Conservation (phyloP, 2,888 invertebrate genomes). For the Yponomeuta cagnagella region DNA sequence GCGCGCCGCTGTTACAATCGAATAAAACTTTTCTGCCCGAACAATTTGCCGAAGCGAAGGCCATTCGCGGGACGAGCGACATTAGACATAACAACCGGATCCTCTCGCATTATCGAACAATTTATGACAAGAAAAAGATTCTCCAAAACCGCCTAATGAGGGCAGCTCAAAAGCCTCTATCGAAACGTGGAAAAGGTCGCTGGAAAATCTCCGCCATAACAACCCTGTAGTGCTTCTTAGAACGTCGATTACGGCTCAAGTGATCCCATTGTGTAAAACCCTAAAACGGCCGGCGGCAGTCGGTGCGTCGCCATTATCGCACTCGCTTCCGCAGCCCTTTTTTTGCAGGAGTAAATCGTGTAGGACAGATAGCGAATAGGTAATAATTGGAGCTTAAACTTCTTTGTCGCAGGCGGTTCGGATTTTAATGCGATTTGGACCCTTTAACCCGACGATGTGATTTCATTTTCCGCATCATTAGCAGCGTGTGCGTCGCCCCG, state of each 20-base stretch:
- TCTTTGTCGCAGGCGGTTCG: constrained; percentile 49
- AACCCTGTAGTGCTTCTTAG: constrained; percentile 49
- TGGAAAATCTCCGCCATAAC: constrained; percentile 35
- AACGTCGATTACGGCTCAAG: constrained; percentile 56
- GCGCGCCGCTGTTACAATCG: background rate
- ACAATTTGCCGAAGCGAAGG: background rate
- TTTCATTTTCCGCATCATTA: constrained; percentile 52
- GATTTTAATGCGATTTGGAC: constrained; percentile 49
- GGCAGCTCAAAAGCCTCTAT: constrained; percentile 41
- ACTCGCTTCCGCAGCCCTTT: constrained; percentile 36
- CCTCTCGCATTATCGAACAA: constrained; percentile 1
- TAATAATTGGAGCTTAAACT: constrained; percentile 64
- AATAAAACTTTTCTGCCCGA: background rate
- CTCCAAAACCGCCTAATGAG: constrained; percentile 33
- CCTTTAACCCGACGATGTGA: constrained; percentile 34
- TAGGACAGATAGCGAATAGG: constrained; percentile 66
- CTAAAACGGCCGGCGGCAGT: constrained; percentile 47
- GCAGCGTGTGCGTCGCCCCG: constrained; percentile 29
- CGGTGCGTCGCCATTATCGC: constrained; percentile 54
- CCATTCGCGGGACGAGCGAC: background rate
- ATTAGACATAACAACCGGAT: background rate
- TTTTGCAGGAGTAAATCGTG: constrained; percentile 40
- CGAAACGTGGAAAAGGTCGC: constrained; percentile 38
- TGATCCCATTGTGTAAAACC: constrained; percentile 55
- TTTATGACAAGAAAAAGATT: constrained; percentile 6